Evolutionary conservation across 1,140 invertebrate genomes (phyloP).

Genomic region (Charaxes varanes): DNA sequence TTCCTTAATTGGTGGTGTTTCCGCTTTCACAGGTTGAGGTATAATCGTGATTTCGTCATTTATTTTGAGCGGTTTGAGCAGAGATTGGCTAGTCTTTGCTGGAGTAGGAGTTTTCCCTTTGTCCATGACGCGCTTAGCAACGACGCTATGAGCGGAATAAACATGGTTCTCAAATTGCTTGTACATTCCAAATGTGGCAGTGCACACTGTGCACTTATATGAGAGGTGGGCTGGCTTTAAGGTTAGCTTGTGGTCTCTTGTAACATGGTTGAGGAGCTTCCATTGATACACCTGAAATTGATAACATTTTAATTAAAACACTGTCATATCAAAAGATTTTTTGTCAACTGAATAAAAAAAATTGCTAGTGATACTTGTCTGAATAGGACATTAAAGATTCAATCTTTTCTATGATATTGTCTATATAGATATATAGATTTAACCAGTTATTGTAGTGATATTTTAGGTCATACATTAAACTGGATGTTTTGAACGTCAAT

Average conservation of each 20-base stretch:
- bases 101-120: slow-evolving; percentile 79
- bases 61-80: slow-evolving; percentile 89
- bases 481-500: too few relatives aligned
- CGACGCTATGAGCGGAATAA: slow-evolving; percentile 92
- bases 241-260: slow-evolving; percentile 93
- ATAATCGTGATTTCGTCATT: slow-evolving; percentile 94
- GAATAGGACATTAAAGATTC: too few relatives aligned
- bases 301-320: not conserved
- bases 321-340: too few relatives aligned
- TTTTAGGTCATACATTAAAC: too few relatives aligned
- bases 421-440: too few relatives aligned
- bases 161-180: slow-evolving; percentile 97
- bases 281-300: slow-evolving; percentile 83
- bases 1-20: slow-evolving; percentile 19
- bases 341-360: too few relatives aligned
- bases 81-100: slow-evolving; percentile 77
- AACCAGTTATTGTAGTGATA: too few relatives aligned
- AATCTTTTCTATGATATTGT: too few relatives aligned
- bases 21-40: slow-evolving; percentile 81
- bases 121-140: slow-evolving; percentile 87
- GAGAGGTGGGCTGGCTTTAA: slow-evolving; percentile 94
- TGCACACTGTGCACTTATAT: slow-evolving; percentile 96
- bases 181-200: slow-evolving; percentile 96
- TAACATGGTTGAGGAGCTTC: slow-evolving; percentile 94
- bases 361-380: too few relatives aligned